These are phyloP conservation scores for Argopecten irradians DNA, from an alignment of 1,140 invertebrate species.

Conservation along the genomic window DNA sequence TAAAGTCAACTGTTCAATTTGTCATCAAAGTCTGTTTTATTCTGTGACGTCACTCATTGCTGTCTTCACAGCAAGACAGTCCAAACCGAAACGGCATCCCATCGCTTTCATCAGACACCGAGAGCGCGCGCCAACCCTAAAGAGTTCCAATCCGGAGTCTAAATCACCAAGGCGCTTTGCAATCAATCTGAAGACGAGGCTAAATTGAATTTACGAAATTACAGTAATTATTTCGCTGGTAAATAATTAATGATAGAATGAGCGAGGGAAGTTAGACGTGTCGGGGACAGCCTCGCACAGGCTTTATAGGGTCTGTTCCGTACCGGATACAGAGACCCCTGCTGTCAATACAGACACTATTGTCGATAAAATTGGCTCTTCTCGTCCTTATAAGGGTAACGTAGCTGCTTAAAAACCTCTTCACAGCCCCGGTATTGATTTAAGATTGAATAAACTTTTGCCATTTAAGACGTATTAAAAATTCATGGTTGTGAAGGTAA, in stretches of 20 bases:
- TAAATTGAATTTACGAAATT: constrained; percentile 23
- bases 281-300: not conserved
- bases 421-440: not conserved
- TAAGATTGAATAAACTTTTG: constrained; percentile 1
- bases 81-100: not conserved
- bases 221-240: constrained; percentile 21
- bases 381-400: constrained; percentile 8
- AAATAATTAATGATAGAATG: constrained; percentile 19
- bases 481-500: not conserved
- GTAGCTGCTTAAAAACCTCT: not conserved
- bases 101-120: not conserved
- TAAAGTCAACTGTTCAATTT: not conserved
- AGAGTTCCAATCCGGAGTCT: not conserved
- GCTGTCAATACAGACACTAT: not conserved
- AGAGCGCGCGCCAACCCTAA: not conserved
- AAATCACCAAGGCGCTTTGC: constrained; percentile 20
- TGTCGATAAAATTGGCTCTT: not conserved
- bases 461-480: constrained; percentile 8
- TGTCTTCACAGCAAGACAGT: not conserved
- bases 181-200: constrained; percentile 13
- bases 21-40: not conserved
- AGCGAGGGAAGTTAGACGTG: constrained; percentile 1
- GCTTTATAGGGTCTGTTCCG: not conserved
- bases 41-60: not conserved
- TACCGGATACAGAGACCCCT: not conserved